Percentiles rank a stretch among this genome's conserved stretches.
These are phyloP conservation scores for Limnephilus auricula DNA, from an alignment of 2,888 invertebrate species.

Conservation along the genomic window DNA sequence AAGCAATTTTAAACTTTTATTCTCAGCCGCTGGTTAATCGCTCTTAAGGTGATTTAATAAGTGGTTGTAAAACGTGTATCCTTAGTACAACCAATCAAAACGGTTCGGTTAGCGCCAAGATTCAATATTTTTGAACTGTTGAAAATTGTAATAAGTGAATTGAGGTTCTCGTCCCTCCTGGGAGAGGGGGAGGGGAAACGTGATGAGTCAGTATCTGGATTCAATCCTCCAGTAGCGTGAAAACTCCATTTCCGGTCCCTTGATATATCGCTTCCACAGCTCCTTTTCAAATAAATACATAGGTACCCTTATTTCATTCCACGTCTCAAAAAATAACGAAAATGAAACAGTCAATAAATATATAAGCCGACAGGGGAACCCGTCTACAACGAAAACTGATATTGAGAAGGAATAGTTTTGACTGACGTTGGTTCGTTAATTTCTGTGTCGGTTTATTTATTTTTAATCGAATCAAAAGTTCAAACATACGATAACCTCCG, in stretches of 20 bases:
- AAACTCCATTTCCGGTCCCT: neutral
- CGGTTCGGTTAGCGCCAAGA: neutral
- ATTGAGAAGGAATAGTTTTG: neutral
- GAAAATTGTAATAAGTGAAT: neutral
- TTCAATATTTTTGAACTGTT: neutral
- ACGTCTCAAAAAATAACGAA: neutral
- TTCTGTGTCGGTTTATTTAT: neutral
- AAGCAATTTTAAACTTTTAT: too few species aligned
- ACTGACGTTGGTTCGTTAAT: neutral
- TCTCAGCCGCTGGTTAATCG: too few species aligned
- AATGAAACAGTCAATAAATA: neutral
- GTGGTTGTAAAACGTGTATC: neutral
- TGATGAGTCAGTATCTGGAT: neutral
- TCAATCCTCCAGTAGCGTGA: neutral
- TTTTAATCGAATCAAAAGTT: neutral
- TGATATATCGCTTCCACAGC: neutral
- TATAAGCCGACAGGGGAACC: neutral
- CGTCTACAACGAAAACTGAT: neutral
- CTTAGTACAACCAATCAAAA: neutral
- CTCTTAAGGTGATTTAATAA: neutral
- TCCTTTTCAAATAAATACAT: neutral
- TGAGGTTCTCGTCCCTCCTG: neutral
- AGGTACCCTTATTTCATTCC: neutral
- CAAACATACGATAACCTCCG: neutral
- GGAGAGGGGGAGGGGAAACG: neutral